Evolutionary conservation across 2,888 invertebrate genomes (phyloP), one percentile per base, ranked within the genome.

Genomic region (Hartigia nigra): DNA sequence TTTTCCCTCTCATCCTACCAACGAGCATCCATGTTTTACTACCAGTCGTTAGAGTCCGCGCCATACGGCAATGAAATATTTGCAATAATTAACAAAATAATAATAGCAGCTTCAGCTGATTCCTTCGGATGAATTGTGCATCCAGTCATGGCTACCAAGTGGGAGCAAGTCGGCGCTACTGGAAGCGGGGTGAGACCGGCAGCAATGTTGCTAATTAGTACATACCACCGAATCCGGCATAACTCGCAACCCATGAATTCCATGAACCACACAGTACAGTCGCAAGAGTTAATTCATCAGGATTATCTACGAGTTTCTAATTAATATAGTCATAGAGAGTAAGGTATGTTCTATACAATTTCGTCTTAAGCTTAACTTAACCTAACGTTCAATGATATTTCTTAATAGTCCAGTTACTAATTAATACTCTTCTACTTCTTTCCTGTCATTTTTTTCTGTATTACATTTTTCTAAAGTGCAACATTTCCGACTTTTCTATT

Each of bases 191-290:
- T 36, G 39, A 70, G 76, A 76, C 78, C 77, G 81, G 81, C 83
- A 86, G 88, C 89, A 88, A 90, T 91, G 89, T 88, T 89, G 90
- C 90, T 91, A 91, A 91, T 91, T 91, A 90, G 89, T 88, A 88
- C 91, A 91, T 91, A 89, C 90, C 91, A 87, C 85, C 86, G 88
- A 88, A 88, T 87, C 87, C 87, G 87, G 89, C 90, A 91, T 91
- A 90, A 90, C 90, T 89, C 87, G 86, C 88, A 88, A 87, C 88
- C 88, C 88, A 87, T 84, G 87, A 88, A 91, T 91, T 89, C 90
- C 90, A 85, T 81, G 81, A 86, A 80, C 81, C 80, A 77, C 76
- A 39, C 77, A 80, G 78, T 76, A 74, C 72, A 80, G 82, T 75
- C 35, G 34, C 23, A 75, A 75, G 75, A 34, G 75, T 81, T 78